Evolutionary conservation across 2,888 invertebrate genomes (phyloP), one percentile per base, ranked within the genome.

Genomic region (Mythimna ferrago): DNA sequence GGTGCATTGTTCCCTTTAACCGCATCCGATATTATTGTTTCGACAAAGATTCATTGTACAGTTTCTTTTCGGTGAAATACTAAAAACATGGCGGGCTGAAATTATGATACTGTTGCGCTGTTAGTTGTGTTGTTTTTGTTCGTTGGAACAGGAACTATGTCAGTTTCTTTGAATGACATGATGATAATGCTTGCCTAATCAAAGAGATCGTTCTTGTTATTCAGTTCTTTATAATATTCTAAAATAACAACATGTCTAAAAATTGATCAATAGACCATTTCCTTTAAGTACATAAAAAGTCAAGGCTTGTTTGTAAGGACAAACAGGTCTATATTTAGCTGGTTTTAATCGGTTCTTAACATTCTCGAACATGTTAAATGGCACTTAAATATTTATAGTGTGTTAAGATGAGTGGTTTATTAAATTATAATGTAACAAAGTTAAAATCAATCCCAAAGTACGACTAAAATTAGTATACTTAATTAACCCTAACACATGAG

Each of bases 401-500:
- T 1, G 6, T 9, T 11, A 26, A 16, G 16, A 41, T 32, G 1
- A 68, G 35, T 21, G n/a, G 1, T 41, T 32, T 19, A 11, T 35
- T 21, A 53, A 9, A 9, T 32, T 5, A 32, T 32, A 32, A n/a
- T 14, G 60, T 32, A 38, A 48, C 19, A 6, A 62, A 10, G 44
- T 38, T 0, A 1, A 48, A 7, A n/a, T 14, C 11, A 3, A 48
- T 78, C 10, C n/a, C n/a, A 48, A 53, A 26, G 19, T 10, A 2
- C 54, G 53, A 10, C 26, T 48, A 69, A 76, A 35, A 44, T 11
- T 35, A n/a, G n/a, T 35, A 16, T 11, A 38, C 38, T 19, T 58
- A 71, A 74, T 61, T 71, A 61, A 38, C 78, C 61, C 35, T 19
- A 44, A 26, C 19, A 11, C 11, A 61, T 48, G 10, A 60, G 26